Evolutionary conservation across 2,797 vertebrate species (phyloP).

Genomic region (Microctenopoma steveboyesi): DNA sequence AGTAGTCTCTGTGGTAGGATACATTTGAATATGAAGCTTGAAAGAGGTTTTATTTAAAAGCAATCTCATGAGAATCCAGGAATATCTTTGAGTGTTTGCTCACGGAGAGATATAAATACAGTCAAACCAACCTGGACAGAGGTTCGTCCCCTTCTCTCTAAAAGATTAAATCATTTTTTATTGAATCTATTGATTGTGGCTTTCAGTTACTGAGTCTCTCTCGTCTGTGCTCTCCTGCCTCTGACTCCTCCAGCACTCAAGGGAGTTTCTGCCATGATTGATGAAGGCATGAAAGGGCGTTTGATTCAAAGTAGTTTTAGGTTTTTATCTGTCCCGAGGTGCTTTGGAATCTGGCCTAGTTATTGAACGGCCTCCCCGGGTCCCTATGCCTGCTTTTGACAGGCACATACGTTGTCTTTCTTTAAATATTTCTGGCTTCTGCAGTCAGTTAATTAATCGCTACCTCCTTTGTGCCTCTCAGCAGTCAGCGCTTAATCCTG

Average conservation of each 20-base stretch:
- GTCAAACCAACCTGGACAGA: constrained; percentile 48
- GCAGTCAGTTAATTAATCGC: constrained; percentile 73
- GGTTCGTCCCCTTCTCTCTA: constrained; percentile 40
- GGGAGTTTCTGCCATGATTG: constrained; percentile 72
- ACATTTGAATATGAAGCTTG: constrained; percentile 67
- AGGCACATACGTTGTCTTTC: constrained; percentile 66
- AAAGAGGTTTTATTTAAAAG: constrained; percentile 67
- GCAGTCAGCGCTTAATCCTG: constrained; percentile 75
- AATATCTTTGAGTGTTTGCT: constrained; percentile 58
- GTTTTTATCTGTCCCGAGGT: constrained; percentile 74
- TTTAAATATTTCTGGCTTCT: constrained; percentile 65
- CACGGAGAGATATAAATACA: constrained; percentile 41
- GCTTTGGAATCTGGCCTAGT: constrained; percentile 77
- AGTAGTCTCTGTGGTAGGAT: constrained; percentile 53
- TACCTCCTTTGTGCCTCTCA: constrained; percentile 71
- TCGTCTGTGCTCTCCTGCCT: constrained; percentile 46
- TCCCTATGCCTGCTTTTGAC: constrained; percentile 61
- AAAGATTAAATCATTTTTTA: constrained; percentile 53
- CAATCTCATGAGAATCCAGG: constrained; percentile 53
- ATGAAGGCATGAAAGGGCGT: constrained; percentile 76
- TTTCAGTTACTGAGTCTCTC: constrained; percentile 42
- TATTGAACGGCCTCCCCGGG: constrained; percentile 72
- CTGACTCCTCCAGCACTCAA: constrained; percentile 61
- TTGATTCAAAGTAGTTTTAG: constrained; percentile 76
- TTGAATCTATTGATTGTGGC: constrained; percentile 59